Base-by-base conservation (phyloP, 1,140 invertebrate genomes). In the Plectrocnemia conspersa region DNA sequence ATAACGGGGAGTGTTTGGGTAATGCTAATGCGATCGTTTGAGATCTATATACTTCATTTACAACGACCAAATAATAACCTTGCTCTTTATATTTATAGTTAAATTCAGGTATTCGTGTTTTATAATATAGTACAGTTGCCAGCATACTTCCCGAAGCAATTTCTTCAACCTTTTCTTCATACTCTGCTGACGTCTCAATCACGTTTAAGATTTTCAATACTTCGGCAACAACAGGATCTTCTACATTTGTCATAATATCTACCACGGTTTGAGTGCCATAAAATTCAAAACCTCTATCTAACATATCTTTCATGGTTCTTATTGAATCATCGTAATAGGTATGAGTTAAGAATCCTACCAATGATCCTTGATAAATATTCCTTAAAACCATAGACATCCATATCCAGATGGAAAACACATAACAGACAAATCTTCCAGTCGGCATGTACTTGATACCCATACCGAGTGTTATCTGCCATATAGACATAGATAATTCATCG, bases 361-460 rank as follows among this genome's bases (percentile, higher is more conserved):
- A 27, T 1, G 54, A 57, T 22, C 54, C 40, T 54, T 61, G 59
- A 15, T 61, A 61, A 9, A 38, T 38, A 29, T 27, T 54, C 13
- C 59, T 46, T 18, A 61, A 38, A 11, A 61, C 47, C 46, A 57
- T 46, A 2, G 59, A 57, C 18, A 33, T 57, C 54, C 55, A 61
- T n/a, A 61, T 57, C 59, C 59, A 61, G 3, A 61, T n/a, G 2
- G 54, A 33, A 15, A 61, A 46, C 5, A 57, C 50, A 19, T 41
- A 61, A 24, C 54, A 47, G 25, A 47, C 55, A 27, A 61, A 61
- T 47, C 55, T 61, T 38, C 59, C 59, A 3, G 11, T 45, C n/a
- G 54, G 54, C 38, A 57, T 54, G 29, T 38, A 52, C 7, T 57
- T 47, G 1, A 54, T 15, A 1, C 45, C 7, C 15, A 54, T 6